These are phyloP conservation scores for Florisuga fusca DNA, from an alignment of 2,797 vertebrate species.

Conservation along the genomic window DNA sequence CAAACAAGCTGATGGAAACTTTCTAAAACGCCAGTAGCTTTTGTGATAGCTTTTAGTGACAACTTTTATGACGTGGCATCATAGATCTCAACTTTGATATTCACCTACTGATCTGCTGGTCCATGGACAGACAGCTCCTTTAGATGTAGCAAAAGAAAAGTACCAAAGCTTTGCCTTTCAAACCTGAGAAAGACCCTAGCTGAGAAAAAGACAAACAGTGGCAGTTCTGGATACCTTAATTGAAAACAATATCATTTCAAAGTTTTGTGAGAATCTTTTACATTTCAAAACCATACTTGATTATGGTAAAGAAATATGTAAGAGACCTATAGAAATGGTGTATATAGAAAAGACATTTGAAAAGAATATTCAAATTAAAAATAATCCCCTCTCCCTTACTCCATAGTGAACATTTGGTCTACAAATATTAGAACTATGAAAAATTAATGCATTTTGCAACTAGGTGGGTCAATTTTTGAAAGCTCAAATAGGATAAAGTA, in stretches of 20 bases:
- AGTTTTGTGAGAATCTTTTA: background rate
- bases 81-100: background rate
- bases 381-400: background rate
- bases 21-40: background rate
- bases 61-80: background rate
- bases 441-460: background rate
- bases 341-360: slow-evolving; percentile 6
- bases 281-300: background rate
- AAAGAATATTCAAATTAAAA: slow-evolving; percentile 7
- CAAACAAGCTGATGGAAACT: background rate
- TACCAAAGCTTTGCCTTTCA: slow-evolving; percentile 19
- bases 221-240: background rate
- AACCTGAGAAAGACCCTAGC: background rate
- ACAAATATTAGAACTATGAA: background rate
- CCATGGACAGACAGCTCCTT: background rate
- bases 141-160: background rate
- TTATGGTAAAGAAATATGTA: slow-evolving; percentile 31
- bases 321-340: background rate
- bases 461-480: background rate
- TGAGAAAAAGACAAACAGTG: background rate
- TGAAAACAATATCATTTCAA: background rate
- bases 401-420: background rate
- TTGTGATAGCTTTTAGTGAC: background rate
- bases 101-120: background rate
- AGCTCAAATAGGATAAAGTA: background rate